Evolutionary conservation across 2,113 vertebrate species (phyloP).

Genomic region (Myrmecophaga tridactyla): DNA sequence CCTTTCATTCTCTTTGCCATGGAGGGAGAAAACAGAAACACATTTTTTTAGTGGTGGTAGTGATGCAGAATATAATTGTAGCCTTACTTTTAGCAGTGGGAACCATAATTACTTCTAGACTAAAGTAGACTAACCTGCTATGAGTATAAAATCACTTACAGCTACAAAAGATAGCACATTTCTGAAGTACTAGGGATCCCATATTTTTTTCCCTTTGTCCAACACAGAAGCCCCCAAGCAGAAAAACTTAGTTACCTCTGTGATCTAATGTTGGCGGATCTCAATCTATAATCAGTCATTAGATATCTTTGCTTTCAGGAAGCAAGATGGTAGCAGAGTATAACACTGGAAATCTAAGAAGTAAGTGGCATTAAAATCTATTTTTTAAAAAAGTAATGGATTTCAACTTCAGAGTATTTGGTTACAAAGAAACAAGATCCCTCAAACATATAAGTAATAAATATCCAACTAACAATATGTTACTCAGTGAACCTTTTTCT

Average conservation of each 20-base stretch:
- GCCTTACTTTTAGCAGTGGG: conserved; percentile 14
- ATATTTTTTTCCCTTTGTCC: conserved; percentile 20
- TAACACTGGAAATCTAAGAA: conserved; percentile 39
- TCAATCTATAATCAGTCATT: conserved; percentile 1
- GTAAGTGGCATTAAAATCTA: background rate
- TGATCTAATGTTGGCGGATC: background rate
- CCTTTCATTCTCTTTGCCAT: background rate
- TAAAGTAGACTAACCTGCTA: conserved; percentile 40
- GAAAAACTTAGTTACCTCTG: background rate
- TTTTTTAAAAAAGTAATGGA: background rate
- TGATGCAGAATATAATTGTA: background rate
- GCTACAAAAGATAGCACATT: conserved; percentile 29
- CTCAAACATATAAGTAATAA: conserved; percentile 2
- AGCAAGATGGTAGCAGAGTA: background rate
- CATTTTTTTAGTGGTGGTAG: background rate
- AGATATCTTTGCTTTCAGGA: background rate
- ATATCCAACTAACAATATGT: background rate
- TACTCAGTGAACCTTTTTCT: background rate
- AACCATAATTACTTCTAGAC: conserved; percentile 44
- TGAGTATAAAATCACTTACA: conserved; percentile 17
- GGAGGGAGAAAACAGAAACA: background rate
- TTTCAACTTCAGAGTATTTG: conserved; percentile 36
- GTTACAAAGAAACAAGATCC: conserved; percentile 22
- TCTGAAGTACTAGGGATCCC: background rate
- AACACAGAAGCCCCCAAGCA: background rate